A percentile compares a stretch with the other conserved stretches of the same genome.
phyloP scores from a whole-genome alignment of 1,140 invertebrate genomes.

The Micrasema minimum region DNA sequence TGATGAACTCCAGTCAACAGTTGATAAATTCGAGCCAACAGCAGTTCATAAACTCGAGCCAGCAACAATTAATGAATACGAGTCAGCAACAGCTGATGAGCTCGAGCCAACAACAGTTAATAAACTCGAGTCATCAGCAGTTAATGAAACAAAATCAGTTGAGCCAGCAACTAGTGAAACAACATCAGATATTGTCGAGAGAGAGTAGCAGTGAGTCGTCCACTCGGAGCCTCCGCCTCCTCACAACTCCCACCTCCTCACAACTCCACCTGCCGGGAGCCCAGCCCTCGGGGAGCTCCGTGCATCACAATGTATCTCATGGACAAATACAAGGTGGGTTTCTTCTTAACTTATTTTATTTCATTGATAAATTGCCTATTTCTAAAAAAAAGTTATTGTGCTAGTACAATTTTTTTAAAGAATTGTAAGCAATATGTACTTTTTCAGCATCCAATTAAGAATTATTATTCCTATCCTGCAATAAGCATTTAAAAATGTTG shows the following conservation, averaged over 20 bases:
- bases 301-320: constrained; percentile 43
- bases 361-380: not conserved
- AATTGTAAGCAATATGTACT: too few species aligned
- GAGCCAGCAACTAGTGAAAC: constrained; percentile 43
- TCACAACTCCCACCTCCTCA: constrained; percentile 40
- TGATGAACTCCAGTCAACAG: constrained; percentile 61
- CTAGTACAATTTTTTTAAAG: too few species aligned
- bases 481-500: too few species aligned
- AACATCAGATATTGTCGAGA: constrained; percentile 45
- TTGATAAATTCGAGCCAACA: constrained; percentile 65
- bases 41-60: constrained; percentile 60
- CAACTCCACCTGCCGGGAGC: constrained; percentile 39
- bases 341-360: not conserved
- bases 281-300: constrained; percentile 18
- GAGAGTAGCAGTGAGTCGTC: constrained; percentile 50
- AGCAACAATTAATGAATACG: constrained; percentile 62
- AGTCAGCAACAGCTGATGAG: constrained; percentile 43
- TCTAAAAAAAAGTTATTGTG: not conserved
- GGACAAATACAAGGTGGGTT: constrained; percentile 48
- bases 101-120: constrained; percentile 56
- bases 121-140: constrained; percentile 62
- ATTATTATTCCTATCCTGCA: too few species aligned
- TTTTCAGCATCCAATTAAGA: too few species aligned
- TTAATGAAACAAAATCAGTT: constrained; percentile 57
- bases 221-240: not conserved